Evolutionary conservation across 2,888 invertebrate species (phyloP).

Genomic region (Heliconius ismenius): DNA sequence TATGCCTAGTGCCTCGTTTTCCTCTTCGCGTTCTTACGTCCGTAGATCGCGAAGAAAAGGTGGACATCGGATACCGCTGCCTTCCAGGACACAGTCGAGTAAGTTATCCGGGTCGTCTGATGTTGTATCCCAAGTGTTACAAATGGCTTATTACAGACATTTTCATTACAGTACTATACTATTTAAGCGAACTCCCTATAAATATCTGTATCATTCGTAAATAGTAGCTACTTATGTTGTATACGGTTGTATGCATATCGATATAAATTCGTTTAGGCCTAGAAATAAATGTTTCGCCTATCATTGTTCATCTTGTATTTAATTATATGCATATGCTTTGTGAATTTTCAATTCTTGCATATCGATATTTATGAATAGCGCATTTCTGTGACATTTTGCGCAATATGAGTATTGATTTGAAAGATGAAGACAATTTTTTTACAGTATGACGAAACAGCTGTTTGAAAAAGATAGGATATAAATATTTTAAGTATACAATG

Average conservation of each 20-base stretch:
- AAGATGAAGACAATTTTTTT: slow-evolving; percentile 71
- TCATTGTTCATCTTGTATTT: slow-evolving; percentile 65
- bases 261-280: slow-evolving; percentile 18
- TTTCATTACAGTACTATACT: slow-evolving; percentile 56
- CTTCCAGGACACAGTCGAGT: slow-evolving; percentile 91
- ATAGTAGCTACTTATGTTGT: slow-evolving; percentile 19
- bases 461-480: slow-evolving; percentile 56
- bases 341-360: slow-evolving; percentile 49
- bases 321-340: slow-evolving; percentile 66
- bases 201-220: slow-evolving; percentile 10
- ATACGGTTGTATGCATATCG: slow-evolving; percentile 26
- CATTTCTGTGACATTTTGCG: slow-evolving; percentile 79
- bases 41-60: slow-evolving; percentile 96
- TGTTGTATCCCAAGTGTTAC: slow-evolving; percentile 67
- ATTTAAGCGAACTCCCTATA: slow-evolving; percentile 41
- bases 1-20: slow-evolving; percentile 97
- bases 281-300: slow-evolving; percentile 50
- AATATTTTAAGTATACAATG: slow-evolving; percentile 47
- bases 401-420: slow-evolving; percentile 79
- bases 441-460: slow-evolving; percentile 77
- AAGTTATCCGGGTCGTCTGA: slow-evolving; percentile 82
- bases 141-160: slow-evolving; percentile 64
- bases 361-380: slow-evolving; percentile 50
- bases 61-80: slow-evolving; percentile 91
- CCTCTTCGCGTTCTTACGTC: slow-evolving; percentile 94